These are phyloP conservation scores for Marronus borbonicus DNA, from an alignment of 2,888 invertebrate genomes.

Conservation along the genomic window DNA sequence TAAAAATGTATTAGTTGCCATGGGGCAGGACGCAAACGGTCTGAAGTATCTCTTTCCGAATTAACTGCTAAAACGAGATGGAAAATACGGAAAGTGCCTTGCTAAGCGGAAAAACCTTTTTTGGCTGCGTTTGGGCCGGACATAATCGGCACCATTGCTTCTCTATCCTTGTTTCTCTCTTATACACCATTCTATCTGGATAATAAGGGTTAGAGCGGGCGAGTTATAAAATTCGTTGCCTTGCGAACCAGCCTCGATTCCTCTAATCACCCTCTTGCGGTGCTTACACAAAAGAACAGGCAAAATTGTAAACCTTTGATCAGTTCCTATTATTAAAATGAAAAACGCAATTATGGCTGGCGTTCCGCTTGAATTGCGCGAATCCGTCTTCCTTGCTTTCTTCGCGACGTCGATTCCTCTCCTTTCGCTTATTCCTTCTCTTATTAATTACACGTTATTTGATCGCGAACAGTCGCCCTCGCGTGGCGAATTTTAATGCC, in stretches of 20 bases:
- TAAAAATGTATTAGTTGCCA: conserved; percentile 16
- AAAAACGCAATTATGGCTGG: conserved; percentile 6
- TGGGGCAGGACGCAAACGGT: background rate
- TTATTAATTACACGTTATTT: conserved; percentile 11
- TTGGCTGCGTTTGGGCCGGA: background rate
- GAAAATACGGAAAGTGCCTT: background rate
- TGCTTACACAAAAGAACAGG: background rate
- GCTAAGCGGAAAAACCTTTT: background rate
- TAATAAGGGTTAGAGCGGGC: background rate
- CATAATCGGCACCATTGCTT: background rate
- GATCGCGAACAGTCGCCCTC: background rate
- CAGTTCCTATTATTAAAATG: conserved; percentile 9
- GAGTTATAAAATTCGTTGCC: background rate
- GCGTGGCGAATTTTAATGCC: too few relatives aligned
- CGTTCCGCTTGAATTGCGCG: background rate
- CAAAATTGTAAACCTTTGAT: conserved; percentile 6
- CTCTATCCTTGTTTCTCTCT: background rate
- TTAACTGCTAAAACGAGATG: background rate
- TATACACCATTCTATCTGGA: background rate
- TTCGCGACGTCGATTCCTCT: background rate
- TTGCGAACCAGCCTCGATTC: background rate
- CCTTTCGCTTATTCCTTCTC: too few relatives aligned
- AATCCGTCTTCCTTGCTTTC: background rate
- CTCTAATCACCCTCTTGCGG: conserved; percentile 14
- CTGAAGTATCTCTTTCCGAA: background rate